Evolutionary conservation across 2,113 vertebrate genomes (phyloP).

Genomic region (Charadrius vociferus): DNA sequence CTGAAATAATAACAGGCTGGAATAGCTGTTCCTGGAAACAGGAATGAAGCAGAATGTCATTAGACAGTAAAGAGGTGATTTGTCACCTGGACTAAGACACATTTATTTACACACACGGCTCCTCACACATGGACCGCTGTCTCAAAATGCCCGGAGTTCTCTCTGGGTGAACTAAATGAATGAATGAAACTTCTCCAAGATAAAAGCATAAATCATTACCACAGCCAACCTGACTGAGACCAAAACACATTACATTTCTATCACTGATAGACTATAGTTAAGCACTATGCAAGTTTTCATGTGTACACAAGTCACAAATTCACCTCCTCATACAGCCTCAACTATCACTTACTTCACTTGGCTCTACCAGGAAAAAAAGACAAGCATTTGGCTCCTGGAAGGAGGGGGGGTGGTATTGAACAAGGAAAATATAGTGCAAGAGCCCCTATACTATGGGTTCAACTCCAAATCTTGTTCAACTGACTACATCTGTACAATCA

Average conservation of each 20-base stretch:
- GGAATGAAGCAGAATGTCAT: background rate
- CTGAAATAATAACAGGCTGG: background rate
- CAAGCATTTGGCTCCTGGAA: background rate
- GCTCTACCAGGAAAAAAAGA: background rate
- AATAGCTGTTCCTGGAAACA: background rate
- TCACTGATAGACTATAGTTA: background rate
- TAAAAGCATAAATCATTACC: background rate
- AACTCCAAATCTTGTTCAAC: background rate
- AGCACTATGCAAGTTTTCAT: background rate
- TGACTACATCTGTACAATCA: background rate
- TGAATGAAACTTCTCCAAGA: background rate
- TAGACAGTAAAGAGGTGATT: background rate
- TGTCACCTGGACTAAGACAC: background rate
- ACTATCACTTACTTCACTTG: background rate
- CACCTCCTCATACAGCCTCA: background rate
- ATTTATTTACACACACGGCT: background rate
- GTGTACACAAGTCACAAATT: background rate
- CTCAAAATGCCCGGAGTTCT: background rate
- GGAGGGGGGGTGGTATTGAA: background rate
- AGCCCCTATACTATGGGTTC: background rate
- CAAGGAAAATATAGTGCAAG: background rate
- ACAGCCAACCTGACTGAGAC: background rate
- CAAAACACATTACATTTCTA: background rate
- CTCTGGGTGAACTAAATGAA: background rate
- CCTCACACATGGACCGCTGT: background rate